These are phyloP conservation scores for Platalea minor DNA, from an alignment of 2,797 vertebrate genomes.

Conservation along the genomic window DNA sequence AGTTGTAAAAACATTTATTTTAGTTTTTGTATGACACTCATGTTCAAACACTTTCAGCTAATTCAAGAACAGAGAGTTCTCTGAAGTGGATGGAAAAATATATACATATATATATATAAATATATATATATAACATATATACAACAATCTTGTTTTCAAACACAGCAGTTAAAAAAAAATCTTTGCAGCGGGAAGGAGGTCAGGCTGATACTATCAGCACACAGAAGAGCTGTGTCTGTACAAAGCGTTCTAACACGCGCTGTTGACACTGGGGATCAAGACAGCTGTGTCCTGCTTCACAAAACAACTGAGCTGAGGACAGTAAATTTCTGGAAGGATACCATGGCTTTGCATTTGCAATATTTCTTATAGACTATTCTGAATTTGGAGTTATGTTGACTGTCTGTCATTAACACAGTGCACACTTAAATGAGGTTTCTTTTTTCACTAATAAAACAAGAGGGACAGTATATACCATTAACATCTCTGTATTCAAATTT, in stretches of 20 bases:
- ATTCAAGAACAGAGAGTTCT: neutral
- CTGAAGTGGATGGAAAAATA: neutral
- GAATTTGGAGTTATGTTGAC: neutral
- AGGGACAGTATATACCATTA: neutral
- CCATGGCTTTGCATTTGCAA: neutral
- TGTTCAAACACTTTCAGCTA: neutral
- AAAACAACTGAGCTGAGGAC: neutral
- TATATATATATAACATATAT: neutral
- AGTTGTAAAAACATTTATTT: neutral
- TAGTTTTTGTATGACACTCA: neutral
- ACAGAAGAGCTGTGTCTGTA: rapidly evolving
- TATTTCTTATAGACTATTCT: neutral
- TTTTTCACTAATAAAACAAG: neutral
- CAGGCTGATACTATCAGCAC: neutral
- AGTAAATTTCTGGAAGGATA: neutral
- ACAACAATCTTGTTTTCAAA: neutral
- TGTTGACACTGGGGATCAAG: neutral
- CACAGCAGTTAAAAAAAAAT: neutral
- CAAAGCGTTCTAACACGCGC: neutral
- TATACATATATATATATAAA: no score
- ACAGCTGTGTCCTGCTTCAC: neutral
- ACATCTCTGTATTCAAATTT: neutral
- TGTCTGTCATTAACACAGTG: neutral
- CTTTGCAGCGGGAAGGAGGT: neutral
- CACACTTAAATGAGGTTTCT: neutral